Percentiles rank a stretch among this genome's conserved stretches.
Evolutionary conservation across 2,113 vertebrate genomes (phyloP).

Genomic region (Antidorcas marsupialis): DNA sequence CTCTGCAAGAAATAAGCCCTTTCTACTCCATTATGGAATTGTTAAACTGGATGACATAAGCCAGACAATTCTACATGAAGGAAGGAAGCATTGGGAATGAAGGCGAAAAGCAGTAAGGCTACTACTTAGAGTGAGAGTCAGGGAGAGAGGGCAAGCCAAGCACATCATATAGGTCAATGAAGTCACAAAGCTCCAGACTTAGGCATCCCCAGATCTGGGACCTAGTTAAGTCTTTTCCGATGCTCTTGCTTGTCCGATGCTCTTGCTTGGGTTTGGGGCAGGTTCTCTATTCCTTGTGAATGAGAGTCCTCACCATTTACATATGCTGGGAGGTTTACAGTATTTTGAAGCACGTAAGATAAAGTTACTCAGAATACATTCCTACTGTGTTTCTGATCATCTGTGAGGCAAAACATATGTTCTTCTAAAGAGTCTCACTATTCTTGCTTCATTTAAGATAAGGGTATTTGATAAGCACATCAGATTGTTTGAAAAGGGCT

Average conservation of each 20-base stretch:
- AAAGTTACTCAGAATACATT: not conserved
- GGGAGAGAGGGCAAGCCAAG: not conserved
- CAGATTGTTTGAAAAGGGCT: not conserved
- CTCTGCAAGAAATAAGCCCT: not conserved
- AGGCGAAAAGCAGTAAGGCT: not conserved
- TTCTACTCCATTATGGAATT: not conserved
- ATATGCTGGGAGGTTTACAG: not conserved
- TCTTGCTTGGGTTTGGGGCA: not conserved
- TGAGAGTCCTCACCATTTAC: not conserved
- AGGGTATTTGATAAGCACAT: constrained; percentile 11
- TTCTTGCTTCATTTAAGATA: constrained; percentile 12
- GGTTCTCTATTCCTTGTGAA: not conserved
- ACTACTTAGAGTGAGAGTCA: not conserved
- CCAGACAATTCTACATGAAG: not conserved
- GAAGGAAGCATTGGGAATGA: not conserved
- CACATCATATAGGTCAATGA: not conserved
- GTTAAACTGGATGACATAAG: not conserved
- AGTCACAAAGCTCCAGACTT: not conserved
- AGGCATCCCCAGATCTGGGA: not conserved
- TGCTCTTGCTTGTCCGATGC: not conserved
- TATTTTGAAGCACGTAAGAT: constrained; percentile 23
- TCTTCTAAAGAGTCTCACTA: not conserved
- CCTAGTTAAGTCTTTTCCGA: not conserved
- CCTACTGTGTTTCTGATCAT: not conserved
- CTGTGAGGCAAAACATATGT: not conserved